Percentiles rank a stretch among this genome's conserved stretches.
Conservation (phyloP, 2,113 vertebrate species). For the Hyaena hyaena region DNA sequence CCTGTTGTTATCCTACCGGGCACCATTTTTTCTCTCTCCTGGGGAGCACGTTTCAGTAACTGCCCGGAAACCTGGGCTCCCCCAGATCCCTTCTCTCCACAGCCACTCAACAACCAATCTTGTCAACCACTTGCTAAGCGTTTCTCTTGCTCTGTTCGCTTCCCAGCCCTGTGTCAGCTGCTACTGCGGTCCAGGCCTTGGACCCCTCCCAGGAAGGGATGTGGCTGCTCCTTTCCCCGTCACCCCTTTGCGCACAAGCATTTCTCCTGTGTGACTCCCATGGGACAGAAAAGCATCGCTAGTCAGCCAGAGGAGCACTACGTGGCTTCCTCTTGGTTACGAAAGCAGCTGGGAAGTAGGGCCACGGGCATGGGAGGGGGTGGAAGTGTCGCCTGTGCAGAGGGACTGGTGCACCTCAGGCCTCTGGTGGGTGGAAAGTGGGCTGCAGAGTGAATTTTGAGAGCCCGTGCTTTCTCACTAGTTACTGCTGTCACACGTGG, state of each 20-base stretch:
- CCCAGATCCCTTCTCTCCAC: not conserved
- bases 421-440: not conserved
- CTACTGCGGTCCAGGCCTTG: not conserved
- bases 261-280: not conserved
- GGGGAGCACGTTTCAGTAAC: not conserved
- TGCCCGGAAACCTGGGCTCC: not conserved
- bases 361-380: rapidly evolving
- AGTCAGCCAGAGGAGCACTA: not conserved
- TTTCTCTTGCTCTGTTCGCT: not conserved
- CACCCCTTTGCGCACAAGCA: not conserved
- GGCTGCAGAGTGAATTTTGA: not conserved
- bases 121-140: not conserved
- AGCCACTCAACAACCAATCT: not conserved
- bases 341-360: not conserved
- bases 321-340: not conserved
- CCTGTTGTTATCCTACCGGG: not conserved
- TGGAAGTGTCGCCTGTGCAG: not conserved
- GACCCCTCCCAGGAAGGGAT: no score
- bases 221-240: not conserved
- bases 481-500: not conserved
- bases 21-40: not conserved
- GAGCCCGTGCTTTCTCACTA: not conserved
- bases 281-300: not conserved
- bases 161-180: no score
- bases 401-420: not conserved